Evolutionary conservation across 2,797 vertebrate species (phyloP).

Genomic region (Acanthopagrus latus): DNA sequence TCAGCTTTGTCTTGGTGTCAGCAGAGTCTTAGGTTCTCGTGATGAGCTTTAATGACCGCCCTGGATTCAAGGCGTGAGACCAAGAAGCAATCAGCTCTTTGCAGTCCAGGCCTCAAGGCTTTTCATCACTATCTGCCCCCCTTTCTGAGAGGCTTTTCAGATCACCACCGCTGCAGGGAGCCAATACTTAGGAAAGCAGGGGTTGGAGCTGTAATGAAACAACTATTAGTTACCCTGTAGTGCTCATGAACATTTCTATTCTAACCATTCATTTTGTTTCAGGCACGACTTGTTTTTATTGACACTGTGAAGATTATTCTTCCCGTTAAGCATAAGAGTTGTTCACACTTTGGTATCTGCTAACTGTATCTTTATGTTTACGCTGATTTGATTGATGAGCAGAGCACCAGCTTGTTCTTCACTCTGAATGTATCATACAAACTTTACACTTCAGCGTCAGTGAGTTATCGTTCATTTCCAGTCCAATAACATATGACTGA

Average conservation of each 20-base stretch:
- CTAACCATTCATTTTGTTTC: not conserved
- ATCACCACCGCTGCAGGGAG: constrained; percentile 28
- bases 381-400: not conserved
- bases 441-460: not conserved
- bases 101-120: constrained; percentile 21
- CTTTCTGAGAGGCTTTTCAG: constrained; percentile 28
- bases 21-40: constrained; percentile 15
- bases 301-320: not conserved
- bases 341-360: not conserved
- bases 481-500: constrained; percentile 5
- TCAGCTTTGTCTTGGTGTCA: not conserved
- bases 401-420: not conserved
- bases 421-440: not conserved
- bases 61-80: constrained; percentile 19
- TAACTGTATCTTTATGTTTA: not conserved
- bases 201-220: not conserved
- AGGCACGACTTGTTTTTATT: not conserved
- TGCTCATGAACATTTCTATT: not conserved
- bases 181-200: constrained; percentile 2
- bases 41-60: not conserved
- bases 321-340: not conserved
- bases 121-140: constrained; percentile 15
- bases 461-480: constrained; percentile 5
- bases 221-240: not conserved
- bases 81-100: constrained; percentile 36